Evolutionary conservation across 1,140 invertebrate species (phyloP), one percentile per base, ranked within the genome.

Genomic region (Arctopsyche grandis): DNA sequence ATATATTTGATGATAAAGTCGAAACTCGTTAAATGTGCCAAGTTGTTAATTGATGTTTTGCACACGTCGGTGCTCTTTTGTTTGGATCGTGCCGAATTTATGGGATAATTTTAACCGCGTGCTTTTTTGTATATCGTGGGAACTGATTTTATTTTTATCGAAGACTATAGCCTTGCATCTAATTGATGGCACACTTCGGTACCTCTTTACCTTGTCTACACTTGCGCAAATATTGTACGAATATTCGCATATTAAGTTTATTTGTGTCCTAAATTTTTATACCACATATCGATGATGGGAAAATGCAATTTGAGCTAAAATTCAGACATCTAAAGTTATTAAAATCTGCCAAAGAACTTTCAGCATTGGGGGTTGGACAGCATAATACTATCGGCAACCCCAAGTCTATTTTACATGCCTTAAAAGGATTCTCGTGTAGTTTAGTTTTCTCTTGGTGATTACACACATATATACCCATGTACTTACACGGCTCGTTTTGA

Each of bases 401-500:
- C 29, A 38, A 38, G 29, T 4, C 29, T 38, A 38, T 38, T 38
- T 38, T 38, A 14, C 12, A 52, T n/a, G 48, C 48, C 48, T 16
- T 60, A 16, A 60, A 60, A 60, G 56, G n/a, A 19, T 60, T 60
- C 21, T 60, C 56, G 56, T 60, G 56, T 60, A 16, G 56, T 60
- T 60, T 21, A 1, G 16, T 19, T 52, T 21, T 9, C 16, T 4
- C 29, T 38, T 7, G 1, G 29, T 38, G 7, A 4, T 1, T 38
- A 38, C 29, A 38, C 7, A 38, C 29, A 38, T 38, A 38, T 38
- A 7, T 38, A 38, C 29, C 1, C 7, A 38, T 38, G 29, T 4
- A 7, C 29, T 38, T 38, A n/a, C n/a, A n/a, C n/a, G n/a, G n/a
- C n/a, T n/a, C n/a, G n/a, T n/a, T n/a, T n/a, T n/a, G n/a, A n/a